Conservation (phyloP, 1,140 invertebrate genomes). For the Leptonema lineaticorne region DNA sequence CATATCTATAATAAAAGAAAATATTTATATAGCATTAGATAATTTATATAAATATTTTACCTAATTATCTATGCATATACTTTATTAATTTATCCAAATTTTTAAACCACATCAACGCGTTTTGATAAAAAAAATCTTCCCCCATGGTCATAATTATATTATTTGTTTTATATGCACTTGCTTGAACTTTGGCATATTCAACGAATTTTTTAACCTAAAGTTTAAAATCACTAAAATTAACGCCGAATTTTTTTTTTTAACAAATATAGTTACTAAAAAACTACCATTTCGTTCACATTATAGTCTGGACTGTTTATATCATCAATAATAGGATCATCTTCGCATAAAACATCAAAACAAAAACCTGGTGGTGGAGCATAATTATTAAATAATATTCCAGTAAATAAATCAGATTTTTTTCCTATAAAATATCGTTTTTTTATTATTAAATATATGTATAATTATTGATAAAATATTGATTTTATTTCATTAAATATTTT, state of each 20-base stretch:
- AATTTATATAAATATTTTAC: background rate
- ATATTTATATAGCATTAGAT: background rate
- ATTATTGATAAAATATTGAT: slow-evolving; percentile 3
- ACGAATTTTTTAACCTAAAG: slow-evolving; percentile 57
- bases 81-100: slow-evolving; percentile 76
- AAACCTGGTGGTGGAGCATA: slow-evolving; percentile 72
- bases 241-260: no score
- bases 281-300: slow-evolving; percentile 56
- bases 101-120: slow-evolving; percentile 63
- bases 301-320: slow-evolving; percentile 52
- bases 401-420: slow-evolving; percentile 48
- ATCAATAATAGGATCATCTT: slow-evolving; percentile 64
- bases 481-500: background rate
- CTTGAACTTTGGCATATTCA: slow-evolving; percentile 52
- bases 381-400: slow-evolving; percentile 56
- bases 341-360: slow-evolving; percentile 73
- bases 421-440: slow-evolving; percentile 46
- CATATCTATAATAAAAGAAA: slow-evolving; percentile 51
- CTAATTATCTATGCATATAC: slow-evolving; percentile 44
- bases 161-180: slow-evolving; percentile 62
- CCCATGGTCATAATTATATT: slow-evolving; percentile 88
- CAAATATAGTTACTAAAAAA: no score
- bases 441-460: no score
- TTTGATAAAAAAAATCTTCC: slow-evolving; percentile 72
- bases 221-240: slow-evolving; percentile 25